These are phyloP conservation scores for Halcyon senegalensis DNA, from an alignment of 2,113 vertebrate genomes.

Conservation along the genomic window DNA sequence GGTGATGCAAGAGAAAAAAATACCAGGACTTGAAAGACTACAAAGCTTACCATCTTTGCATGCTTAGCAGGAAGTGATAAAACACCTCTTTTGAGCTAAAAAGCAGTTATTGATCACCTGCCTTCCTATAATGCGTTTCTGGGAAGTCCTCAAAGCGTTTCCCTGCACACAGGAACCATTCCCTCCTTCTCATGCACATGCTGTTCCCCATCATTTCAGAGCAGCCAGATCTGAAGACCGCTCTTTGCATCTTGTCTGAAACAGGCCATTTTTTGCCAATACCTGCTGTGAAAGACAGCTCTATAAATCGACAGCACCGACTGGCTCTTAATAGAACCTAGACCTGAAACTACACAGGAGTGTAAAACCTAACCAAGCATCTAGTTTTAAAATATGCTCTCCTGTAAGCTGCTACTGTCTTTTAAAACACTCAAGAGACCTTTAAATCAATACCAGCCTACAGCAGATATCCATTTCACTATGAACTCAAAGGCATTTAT, in stretches of 20 bases:
- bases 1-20: neutral
- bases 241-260: neutral
- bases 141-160: neutral
- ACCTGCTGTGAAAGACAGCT: neutral
- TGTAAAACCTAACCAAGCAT: conserved; percentile 40
- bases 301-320: neutral
- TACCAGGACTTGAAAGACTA: neutral
- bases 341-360: neutral
- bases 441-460: conserved; percentile 83
- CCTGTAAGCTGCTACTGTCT: conserved; percentile 57
- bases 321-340: neutral
- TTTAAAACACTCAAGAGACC: conserved; percentile 74
- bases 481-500: conserved; percentile 80
- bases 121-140: neutral
- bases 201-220: neutral
- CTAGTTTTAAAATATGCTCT: conserved; percentile 35
- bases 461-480: conserved; percentile 75
- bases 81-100: conserved; percentile 6
- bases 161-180: neutral
- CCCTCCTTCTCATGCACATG: neutral
- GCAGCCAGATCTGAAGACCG: neutral
- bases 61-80: neutral
- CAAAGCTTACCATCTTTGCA: neutral
- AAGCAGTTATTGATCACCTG: conserved; percentile 6
- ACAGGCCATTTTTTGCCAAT: neutral